Evolutionary conservation across 2,797 vertebrate genomes (phyloP), one percentile per base, ranked within the genome.

Genomic region (Micrastur ruficollis): DNA sequence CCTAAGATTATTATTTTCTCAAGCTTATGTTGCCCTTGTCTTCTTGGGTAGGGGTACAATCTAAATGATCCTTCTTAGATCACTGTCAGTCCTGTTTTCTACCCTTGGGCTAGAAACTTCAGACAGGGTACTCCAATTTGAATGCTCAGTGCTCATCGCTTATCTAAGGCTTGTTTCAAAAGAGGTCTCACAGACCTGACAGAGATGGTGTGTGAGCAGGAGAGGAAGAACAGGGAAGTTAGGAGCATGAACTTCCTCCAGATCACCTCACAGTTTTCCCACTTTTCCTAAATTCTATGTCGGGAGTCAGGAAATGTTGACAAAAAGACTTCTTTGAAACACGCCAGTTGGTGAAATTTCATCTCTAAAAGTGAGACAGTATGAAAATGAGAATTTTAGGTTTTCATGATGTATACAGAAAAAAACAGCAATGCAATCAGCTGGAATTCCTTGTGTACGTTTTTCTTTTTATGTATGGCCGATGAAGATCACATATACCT

Each of bases 111-210:
- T 83, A 95, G 86, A 72, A 91, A 91, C 92, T 94, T 93, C 81
- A 93, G 72, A 62, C 75, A 91, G 84, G 56, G 44, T 47, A 68
- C 47, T 91, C 58, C 42, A 25, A 55, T 80, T 55, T 31, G 53
- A 97, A 87, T 49, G 47, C 70, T 81, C 79, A 66, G 70, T 40
- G 52, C 68, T 85, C 82, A 63, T 49, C 78, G 71, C 63, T 86
- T 91, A 93, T 90, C 89, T 93, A 80, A 86, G 70, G 81, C 72
- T 78, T 90, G 86, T 95, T 94, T 96, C 89, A 83, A 95, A 89
- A 93, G 86, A 92, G 81, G 53, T 91, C 81, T 92, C 75, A 78
- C 5, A 86, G 58, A 65, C 17, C 66, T 94, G 84, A 72, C 18
- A 72, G 61, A 68, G 12, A 36, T 58, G 34, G 42, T 68, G 9